Conservation (phyloP, 2,888 invertebrate genomes). For the Synanthedon andrenaeformis region DNA sequence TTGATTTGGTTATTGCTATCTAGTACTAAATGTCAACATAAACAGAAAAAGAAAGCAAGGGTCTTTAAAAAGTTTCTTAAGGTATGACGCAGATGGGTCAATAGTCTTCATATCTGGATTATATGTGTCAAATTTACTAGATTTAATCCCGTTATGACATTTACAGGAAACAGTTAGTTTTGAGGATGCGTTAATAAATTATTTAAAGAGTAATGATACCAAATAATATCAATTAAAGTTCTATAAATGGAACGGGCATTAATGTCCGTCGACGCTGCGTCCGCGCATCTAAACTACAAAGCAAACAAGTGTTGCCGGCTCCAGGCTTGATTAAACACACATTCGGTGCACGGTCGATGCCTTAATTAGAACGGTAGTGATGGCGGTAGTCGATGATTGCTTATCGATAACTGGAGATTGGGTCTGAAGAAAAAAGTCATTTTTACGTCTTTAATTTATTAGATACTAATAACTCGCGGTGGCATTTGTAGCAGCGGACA, state of each 20-base stretch:
- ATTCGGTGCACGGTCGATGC: constrained; percentile 64
- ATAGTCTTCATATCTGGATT: too few species aligned
- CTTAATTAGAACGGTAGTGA: constrained; percentile 60
- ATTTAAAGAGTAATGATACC: background rate
- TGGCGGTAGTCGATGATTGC: constrained; percentile 9
- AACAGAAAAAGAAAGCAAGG: too few species aligned
- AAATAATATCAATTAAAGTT: background rate
- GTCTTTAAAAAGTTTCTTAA: too few species aligned
- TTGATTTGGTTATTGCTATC: too few species aligned
- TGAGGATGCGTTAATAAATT: background rate
- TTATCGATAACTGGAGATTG: background rate
- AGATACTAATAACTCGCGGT: too few species aligned
- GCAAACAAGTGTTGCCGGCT: constrained; percentile 50
- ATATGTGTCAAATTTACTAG: too few species aligned
- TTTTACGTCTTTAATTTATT: too few species aligned
- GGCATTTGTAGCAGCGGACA: too few species aligned
- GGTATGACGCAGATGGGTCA: too few species aligned
- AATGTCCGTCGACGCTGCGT: constrained; percentile 15
- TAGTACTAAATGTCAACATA: too few species aligned
- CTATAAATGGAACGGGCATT: constrained; percentile 1
- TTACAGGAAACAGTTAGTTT: background rate
- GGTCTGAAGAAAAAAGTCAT: background rate
- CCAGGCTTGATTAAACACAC: constrained; percentile 62
- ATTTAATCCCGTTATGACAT: background rate
- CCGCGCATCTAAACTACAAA: constrained; percentile 35